Evolutionary conservation across 2,797 vertebrate species (phyloP).

Genomic region (Eleutherodactylus coqui): DNA sequence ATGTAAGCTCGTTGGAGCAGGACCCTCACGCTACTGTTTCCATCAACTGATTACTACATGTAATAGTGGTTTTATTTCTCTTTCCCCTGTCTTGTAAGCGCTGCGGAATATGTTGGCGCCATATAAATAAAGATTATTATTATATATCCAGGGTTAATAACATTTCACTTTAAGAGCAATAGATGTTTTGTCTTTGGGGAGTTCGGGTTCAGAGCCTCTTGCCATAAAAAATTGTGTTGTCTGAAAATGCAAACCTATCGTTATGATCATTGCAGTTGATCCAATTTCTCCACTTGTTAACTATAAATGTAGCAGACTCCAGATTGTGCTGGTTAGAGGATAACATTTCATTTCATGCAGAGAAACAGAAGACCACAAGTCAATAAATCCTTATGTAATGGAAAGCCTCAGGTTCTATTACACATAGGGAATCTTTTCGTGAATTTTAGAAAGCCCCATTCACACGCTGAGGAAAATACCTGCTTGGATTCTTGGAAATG

Average conservation of each 20-base stretch:
- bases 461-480: background rate
- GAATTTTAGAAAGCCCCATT: background rate
- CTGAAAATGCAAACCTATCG: background rate
- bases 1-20: no score
- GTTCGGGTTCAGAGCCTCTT: background rate
- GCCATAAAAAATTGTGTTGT: background rate
- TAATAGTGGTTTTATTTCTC: no score
- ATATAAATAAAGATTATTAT: no score
- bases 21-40: no score
- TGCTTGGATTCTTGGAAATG: background rate
- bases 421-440: no score
- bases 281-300: background rate
- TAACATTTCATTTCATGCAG: slow-evolving; percentile 7
- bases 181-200: background rate
- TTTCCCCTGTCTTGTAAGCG: no score
- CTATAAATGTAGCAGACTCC: background rate
- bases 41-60: no score
- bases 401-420: background rate
- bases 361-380: background rate
- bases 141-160: background rate
- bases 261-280: background rate
- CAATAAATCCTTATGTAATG: background rate
- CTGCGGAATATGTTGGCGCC: no score
- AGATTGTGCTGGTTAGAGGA: background rate
- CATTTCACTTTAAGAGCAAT: background rate